Evolutionary conservation across 2,888 invertebrate species (phyloP).

Genomic region (Syrista parreyssii): DNA sequence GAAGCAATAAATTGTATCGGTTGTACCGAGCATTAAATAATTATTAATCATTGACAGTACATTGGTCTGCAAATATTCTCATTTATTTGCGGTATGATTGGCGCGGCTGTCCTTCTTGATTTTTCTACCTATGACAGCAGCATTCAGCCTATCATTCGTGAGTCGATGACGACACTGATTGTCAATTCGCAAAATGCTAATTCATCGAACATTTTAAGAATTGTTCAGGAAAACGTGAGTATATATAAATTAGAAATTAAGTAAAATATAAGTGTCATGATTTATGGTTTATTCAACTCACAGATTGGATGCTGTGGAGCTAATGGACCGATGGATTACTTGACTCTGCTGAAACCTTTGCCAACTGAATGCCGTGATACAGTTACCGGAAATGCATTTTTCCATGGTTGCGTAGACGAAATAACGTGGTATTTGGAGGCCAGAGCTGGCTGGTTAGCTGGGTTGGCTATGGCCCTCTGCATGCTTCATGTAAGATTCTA

Average conservation of each 20-base stretch:
- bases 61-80: constrained; percentile 78
- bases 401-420: constrained; percentile 89
- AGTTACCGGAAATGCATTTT: constrained; percentile 89
- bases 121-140: constrained; percentile 85
- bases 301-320: constrained; percentile 93
- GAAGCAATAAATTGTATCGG: background rate
- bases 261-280: background rate
- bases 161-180: constrained; percentile 79
- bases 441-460: constrained; percentile 86
- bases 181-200: constrained; percentile 80
- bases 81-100: constrained; percentile 79
- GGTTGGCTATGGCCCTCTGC: constrained; percentile 80
- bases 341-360: constrained; percentile 80
- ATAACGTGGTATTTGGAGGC: constrained; percentile 89
- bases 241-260: background rate
- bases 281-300: constrained; percentile 24
- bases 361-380: constrained; percentile 88
- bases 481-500: constrained; percentile 78
- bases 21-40: constrained; percentile 7
- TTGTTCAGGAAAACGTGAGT: constrained; percentile 88
- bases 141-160: constrained; percentile 81
- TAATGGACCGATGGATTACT: constrained; percentile 85
- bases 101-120: constrained; percentile 81
- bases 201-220: constrained; percentile 76
- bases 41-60: constrained; percentile 70